Base-by-base conservation (phyloP, 2,113 vertebrate genomes). In the Apeltes quadracus region DNA sequence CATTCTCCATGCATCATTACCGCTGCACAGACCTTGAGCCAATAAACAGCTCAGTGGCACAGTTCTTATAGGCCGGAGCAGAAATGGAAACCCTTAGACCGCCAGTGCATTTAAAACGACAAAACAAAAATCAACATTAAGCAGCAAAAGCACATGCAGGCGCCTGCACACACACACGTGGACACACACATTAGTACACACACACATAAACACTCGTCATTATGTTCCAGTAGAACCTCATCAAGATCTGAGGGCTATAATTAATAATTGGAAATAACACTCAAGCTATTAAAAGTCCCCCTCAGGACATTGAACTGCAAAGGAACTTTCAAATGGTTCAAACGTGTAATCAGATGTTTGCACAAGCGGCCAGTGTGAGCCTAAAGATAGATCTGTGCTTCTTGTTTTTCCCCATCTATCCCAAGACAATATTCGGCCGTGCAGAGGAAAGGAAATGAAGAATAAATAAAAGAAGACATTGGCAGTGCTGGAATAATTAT, bases 1-100 rank as follows among this genome's bases (percentile, higher is more conserved):
- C 84, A 88, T 93, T 91, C 85, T 90, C 81, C 85, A 93, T 90
- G 92, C 92, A 92, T 93, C 92, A 93, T 93, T 93, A 93, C 89
- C 79, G 7, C 82, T 88, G 84, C 87, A 91, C 88, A 88, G 89
- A 84, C 90, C 82, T 87, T 90, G 84, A 83, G 83, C 88, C 88
- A 93, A 93, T 88, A 93, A 93, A 92, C 90, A 93, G 82, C 86
- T 87, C 83, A 64, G 68, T 77, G 66, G 86, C 75, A 79, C 81
- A 69, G 81, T 84, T 88, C 85, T 83, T 85, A 85, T 88, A 83
- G 62, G 75, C 71, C 86, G 71, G 68, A 67, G 39, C 68, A 71
- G 75, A 84, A 75, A 84, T 81, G 74, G 78, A 90, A 91, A 57
- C 16, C 18, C 39, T 70, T 27, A 22, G 36, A 65, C 41, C 64